Base-by-base conservation (phyloP, 1,140 invertebrate species). In the Olivierus martensii region DNA sequence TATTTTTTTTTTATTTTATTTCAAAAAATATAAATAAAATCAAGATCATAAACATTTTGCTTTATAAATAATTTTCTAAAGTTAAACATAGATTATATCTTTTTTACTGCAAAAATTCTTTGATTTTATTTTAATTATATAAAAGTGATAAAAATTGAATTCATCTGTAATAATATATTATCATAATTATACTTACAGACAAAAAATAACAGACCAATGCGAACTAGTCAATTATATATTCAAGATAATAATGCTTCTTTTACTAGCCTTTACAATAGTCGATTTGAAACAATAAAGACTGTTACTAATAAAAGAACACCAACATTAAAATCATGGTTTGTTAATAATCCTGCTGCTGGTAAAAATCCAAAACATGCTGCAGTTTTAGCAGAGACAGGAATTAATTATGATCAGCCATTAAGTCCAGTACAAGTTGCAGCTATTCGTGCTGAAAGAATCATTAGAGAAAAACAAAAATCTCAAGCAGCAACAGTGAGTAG, bases 321-420 rank as follows among this genome's bases (percentile, higher is more conserved):
- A 34, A 79, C 85, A 5, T 75, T 82, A 39, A 82, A 85, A 61
- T 72, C 68, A 46, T 64, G 81, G 19, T 28, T 6, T 28, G 28
- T 28, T 4, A 28, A 28, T 9, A 28, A 28, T 9, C 28, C 28
- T 28, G 28, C 28, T 28, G 28, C 28, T 28, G 36, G 42, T 39
- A 53, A 59, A 45, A 90, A 87, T 72, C 79, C 81, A 5, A 92
- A 91, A 63, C 87, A 92, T 64, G 78, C 84, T 4, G 79, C 80
- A 21, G 77, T 91, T 37, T 67, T 94, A 55, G 75, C 78, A 28
- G 88, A 94, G 45, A 81, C 78, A 65, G 83, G 83, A 6, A 84
- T 97, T 45, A 79, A 80, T 62, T 87, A 91, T 62, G 91, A 96
- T 59, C 76, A 75, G 56, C 90, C 90, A 1, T 69, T 89, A 17